Evolutionary conservation across 2,113 vertebrate genomes (phyloP), one percentile per base, ranked within the genome.

Genomic region (Syngnathus typhle): DNA sequence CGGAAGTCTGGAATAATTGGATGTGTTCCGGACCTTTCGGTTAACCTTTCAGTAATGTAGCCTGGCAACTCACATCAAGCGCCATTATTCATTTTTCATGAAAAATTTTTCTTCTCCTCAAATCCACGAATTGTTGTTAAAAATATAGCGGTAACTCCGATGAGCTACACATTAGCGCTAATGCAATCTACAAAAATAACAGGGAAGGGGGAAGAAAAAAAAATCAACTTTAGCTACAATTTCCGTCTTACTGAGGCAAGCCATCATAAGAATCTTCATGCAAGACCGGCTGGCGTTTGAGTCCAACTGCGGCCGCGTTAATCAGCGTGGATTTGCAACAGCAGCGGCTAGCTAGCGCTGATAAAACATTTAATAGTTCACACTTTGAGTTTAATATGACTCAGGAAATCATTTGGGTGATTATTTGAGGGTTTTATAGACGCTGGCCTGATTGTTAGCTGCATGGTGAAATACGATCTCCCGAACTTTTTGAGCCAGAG

Each of bases 351-450:
- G 60, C 11, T 39, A 61, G 60, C 39, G 38, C 23, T 62, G 60
- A 62, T 62, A 62, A 62, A 62, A 23, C n/a, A n/a, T 15, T 0
- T 44, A 44, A 44, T 43, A 62, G 60, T 62, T 62, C 60, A 21
- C 60, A 12, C 39, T 44, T 12, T 23, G 60, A 62, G 39, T 62
- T 62, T 62, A 62, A 62, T 62, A 43, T 7, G 60, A 43, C n/a
- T 62, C 39, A 7, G 39, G 60, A 44, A 62, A 62, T 23, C 39
- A 44, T 62, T 62, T 43, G n/a, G 11, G 60, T 62, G 39, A 62
- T 62, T 43, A 62, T 44, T 62, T 62, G 60, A 62, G 39, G n/a
- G n/a, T 27, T 62, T 62, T 62, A 62, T 62, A 23, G 60, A 44
- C 21, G 27, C 60, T 38, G 19, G 58, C 16, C 21, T 60, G 58